Evolutionary conservation across 2,888 invertebrate species (phyloP).

Genomic region (Rambutsinella grinnellia): DNA sequence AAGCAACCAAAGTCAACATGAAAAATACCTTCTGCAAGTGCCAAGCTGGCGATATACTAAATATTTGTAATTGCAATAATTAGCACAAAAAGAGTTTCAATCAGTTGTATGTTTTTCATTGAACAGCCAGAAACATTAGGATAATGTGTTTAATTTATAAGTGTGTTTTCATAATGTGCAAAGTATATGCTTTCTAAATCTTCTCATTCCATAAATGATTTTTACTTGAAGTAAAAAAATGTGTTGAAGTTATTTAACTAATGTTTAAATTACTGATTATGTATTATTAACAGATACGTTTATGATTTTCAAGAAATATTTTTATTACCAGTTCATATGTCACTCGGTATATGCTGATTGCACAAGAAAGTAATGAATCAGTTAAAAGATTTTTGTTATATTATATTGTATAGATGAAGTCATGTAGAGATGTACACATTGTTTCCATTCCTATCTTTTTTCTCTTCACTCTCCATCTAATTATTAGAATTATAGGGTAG

Average conservation of each 20-base stretch:
- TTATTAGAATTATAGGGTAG: too few relatives aligned
- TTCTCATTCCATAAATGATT: constrained; percentile 36
- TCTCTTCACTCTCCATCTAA: too few relatives aligned
- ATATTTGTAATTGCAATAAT: constrained; percentile 19
- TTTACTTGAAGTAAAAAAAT: too few relatives aligned
- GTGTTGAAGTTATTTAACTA: too few relatives aligned
- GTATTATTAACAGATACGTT: constrained; percentile 25
- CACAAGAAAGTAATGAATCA: too few relatives aligned
- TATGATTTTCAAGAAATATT: constrained; percentile 16
- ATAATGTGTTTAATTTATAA: constrained; percentile 14
- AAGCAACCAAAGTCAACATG: constrained; percentile 11
- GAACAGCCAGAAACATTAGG: not conserved
- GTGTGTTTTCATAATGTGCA: constrained; percentile 10
- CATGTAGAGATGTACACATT: too few relatives aligned
- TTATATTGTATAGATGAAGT: too few relatives aligned
- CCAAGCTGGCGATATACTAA: constrained; percentile 35
- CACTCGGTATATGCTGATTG: too few relatives aligned
- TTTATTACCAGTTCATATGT: constrained; percentile 5
- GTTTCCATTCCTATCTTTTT: too few relatives aligned
- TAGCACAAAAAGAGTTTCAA: constrained; percentile 12
- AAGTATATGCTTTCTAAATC: constrained; percentile 43
- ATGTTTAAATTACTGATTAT: too few relatives aligned
- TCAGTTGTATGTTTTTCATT: not conserved
- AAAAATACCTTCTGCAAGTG: constrained; percentile 30
- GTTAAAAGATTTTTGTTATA: too few relatives aligned